Conservation (phyloP, 1,140 invertebrate species). For the Brachionus koreanus region DNA sequence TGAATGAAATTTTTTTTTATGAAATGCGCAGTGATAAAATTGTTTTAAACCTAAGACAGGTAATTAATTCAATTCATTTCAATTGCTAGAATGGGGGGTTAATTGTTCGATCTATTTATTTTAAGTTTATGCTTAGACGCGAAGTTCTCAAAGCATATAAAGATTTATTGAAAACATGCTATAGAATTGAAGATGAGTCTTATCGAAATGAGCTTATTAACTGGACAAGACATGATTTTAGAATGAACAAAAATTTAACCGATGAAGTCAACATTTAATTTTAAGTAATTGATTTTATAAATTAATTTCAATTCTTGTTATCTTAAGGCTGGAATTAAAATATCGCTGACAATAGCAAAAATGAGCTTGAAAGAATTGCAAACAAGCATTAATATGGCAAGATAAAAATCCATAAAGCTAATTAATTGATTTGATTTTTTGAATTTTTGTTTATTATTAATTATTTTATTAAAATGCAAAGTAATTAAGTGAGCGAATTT, state of each 20-base stretch:
- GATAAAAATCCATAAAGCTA: background rate
- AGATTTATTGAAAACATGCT: background rate
- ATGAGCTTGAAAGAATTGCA: slow-evolving; percentile 1
- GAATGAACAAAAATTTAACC: background rate
- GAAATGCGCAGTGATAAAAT: slow-evolving; percentile 6
- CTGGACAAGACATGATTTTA: slow-evolving; percentile 33
- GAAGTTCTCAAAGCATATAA: slow-evolving; percentile 15
- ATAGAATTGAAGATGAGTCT: background rate
- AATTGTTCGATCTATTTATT: background rate
- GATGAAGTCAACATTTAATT: background rate
- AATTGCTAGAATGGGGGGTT: background rate
- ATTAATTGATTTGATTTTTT: too few relatives aligned
- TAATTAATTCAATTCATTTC: background rate
- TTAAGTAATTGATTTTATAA: background rate
- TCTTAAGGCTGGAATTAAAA: slow-evolving; percentile 17
- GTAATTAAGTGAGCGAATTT: too few relatives aligned
- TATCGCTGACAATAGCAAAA: slow-evolving; percentile 22
- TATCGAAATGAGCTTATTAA: background rate
- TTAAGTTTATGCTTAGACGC: slow-evolving; percentile 17
- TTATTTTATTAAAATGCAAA: too few relatives aligned
- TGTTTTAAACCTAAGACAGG: slow-evolving; percentile 21
- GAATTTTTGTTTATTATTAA: too few relatives aligned
- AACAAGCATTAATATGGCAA: slow-evolving; percentile 13
- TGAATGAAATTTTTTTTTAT: background rate
- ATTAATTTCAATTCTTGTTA: background rate